Evolutionary conservation across 2,113 vertebrate genomes (phyloP).

Genomic region (Psittacus erithacus): DNA sequence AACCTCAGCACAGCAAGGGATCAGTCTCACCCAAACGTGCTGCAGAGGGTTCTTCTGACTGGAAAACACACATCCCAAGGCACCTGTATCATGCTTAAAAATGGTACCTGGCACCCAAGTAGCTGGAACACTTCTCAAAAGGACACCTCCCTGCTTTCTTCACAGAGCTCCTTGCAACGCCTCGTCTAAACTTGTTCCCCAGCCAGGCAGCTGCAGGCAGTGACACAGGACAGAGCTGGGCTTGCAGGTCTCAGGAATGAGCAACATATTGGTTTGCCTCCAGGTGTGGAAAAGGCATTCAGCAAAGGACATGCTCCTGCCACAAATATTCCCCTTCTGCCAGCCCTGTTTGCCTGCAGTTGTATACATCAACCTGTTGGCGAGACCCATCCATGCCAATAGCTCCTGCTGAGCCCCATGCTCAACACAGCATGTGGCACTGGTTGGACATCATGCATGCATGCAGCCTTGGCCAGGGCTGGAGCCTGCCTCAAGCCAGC

Average conservation of each 20-base stretch:
- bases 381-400: not conserved
- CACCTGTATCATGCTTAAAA: not conserved
- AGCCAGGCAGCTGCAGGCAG: not conserved
- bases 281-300: not conserved
- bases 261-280: not conserved
- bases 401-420: not conserved
- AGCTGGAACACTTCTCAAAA: not conserved
- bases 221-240: not conserved
- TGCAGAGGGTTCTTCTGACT: not conserved
- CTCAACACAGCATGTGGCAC: no score
- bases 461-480: rapidly evolving
- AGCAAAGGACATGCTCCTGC: not conserved
- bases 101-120: not conserved
- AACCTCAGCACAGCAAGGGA: rapidly evolving
- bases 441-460: rapidly evolving
- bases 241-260: not conserved
- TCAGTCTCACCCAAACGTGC: not conserved
- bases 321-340: not conserved
- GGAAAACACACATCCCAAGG: not conserved
- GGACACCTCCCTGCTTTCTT: not conserved
- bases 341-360: not conserved
- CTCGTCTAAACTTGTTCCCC: not conserved
- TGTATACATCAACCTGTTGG: rapidly evolving
- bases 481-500: not conserved
- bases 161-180: rapidly evolving